Base-by-base conservation (phyloP, 2,888 invertebrate species). In the Epirrhoe alternata region DNA sequence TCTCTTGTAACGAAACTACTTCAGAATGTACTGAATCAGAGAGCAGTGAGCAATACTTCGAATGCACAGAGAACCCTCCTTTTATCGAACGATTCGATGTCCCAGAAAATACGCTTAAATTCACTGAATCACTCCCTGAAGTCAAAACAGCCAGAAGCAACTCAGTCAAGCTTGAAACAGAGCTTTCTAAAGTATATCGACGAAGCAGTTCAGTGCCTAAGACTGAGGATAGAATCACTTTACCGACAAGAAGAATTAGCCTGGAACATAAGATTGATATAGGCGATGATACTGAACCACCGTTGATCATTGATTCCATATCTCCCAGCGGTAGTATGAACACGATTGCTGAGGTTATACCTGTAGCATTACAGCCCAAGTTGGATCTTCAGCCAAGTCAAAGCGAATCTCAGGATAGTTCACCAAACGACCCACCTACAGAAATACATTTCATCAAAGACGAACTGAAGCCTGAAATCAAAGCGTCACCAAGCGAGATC, bases 1-100 rank as follows among this genome's bases (percentile, higher is more conserved):
- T 93, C 0, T 93, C 92, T 0, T 92, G 94, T 71, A 92, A 90
- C 65, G 94, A 94, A 80, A 93, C 94, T 0, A 91, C 90, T 31
- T 94, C 94, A 1, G 94, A 94, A 76, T 94, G 94, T 70, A 94
- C 94, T 0, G 94, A 94, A 75, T 94, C 94, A 0, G 94, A 94
- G 65, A 93, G 93, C 75, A 94, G 94, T 68, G 94, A 94, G 72
- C 94, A 94, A 71, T 94, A 85, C 69, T 94, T 86, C 68, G 94
- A 94, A 76, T 94, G 94, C 70, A 92, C 79, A 33, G 94, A 94
- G 24, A 89, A 85, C 65, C 84, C 86, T 0, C 76, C 86, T 0
- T 89, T 78, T 70, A 77, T 82, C 55, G 93, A 93, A 6, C 84
- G 86, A 72, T 70, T 88, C 0, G 93, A 93, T 7, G 67, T 83